Conservation (phyloP, 1,140 invertebrate species). For the Sitodiplosis mosellana region DNA sequence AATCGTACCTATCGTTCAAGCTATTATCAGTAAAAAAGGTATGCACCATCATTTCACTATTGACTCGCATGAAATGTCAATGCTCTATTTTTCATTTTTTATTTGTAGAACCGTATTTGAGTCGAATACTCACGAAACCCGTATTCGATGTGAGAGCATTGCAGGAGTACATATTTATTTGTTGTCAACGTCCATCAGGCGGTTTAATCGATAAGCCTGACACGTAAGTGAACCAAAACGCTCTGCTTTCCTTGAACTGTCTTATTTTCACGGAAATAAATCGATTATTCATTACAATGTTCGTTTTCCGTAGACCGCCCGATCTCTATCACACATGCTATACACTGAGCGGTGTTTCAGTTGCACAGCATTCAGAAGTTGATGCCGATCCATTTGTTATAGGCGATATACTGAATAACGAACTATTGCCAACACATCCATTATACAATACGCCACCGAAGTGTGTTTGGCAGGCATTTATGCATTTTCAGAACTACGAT, state of each 20-base stretch:
- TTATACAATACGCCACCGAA: constrained; percentile 44
- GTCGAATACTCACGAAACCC: constrained; percentile 29
- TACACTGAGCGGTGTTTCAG: constrained; percentile 79
- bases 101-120: constrained; percentile 5
- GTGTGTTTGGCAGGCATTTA: constrained; percentile 13
- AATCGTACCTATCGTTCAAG: constrained; percentile 59
- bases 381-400: constrained; percentile 30
- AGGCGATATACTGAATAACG: constrained; percentile 34
- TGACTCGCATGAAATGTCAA: background rate
- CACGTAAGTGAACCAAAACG: constrained; percentile 44
- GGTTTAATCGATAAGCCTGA: constrained; percentile 92
- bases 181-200: constrained; percentile 78
- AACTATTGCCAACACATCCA: constrained; percentile 41
- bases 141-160: constrained; percentile 70
- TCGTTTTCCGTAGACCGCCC: constrained; percentile 40
- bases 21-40: constrained; percentile 31
- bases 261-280: background rate
- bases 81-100: background rate
- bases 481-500: background rate
- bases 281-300: background rate
- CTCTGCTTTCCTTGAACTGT: too few relatives aligned
- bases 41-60: constrained; percentile 6
- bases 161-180: constrained; percentile 88
- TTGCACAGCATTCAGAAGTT: constrained; percentile 67
- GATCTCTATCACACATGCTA: constrained; percentile 98